A percentile compares a stretch with the other conserved stretches of the same genome.
Conservation (phyloP, 2,797 vertebrate species). For the Sparus aurata region DNA sequence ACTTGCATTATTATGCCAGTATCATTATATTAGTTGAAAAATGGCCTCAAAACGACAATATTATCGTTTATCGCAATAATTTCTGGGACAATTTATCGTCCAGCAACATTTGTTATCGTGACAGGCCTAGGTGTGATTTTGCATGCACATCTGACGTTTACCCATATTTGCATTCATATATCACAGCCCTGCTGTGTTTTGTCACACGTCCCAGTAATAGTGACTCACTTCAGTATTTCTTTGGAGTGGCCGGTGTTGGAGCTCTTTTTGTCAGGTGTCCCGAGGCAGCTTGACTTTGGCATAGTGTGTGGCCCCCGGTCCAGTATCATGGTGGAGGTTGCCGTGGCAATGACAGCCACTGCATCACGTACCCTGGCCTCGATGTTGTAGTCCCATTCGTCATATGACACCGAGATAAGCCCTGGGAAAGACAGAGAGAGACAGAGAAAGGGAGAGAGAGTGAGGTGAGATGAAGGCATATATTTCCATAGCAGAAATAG, state of each 20-base stretch:
- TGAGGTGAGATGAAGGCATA: slow-evolving; percentile 47
- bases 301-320: slow-evolving; percentile 97
- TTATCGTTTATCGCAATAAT: no score
- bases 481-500: slow-evolving; percentile 12
- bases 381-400: slow-evolving; percentile 99
- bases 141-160: neutral
- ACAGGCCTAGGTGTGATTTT: no score
- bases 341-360: slow-evolving; percentile 98
- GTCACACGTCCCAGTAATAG: neutral
- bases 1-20: no score
- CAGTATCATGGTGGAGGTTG: slow-evolving; percentile 98
- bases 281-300: slow-evolving; percentile 96
- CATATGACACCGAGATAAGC: slow-evolving; percentile 98
- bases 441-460: slow-evolving; percentile 42
- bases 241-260: slow-evolving; percentile 83
- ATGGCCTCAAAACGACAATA: no score
- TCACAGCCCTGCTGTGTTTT: neutral
- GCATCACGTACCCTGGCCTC: slow-evolving; percentile 98
- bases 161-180: slow-evolving; percentile 17
- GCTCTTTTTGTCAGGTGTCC: slow-evolving; percentile 93
- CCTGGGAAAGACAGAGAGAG: slow-evolving; percentile 73
- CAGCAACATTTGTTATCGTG: no score
- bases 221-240: slow-evolving; percentile 88
- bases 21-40: no score
- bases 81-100: no score